A percentile compares a stretch with the other conserved stretches of the same genome.
Conservation (phyloP, 2,797 vertebrate genomes). For the Argya squamiceps region DNA sequence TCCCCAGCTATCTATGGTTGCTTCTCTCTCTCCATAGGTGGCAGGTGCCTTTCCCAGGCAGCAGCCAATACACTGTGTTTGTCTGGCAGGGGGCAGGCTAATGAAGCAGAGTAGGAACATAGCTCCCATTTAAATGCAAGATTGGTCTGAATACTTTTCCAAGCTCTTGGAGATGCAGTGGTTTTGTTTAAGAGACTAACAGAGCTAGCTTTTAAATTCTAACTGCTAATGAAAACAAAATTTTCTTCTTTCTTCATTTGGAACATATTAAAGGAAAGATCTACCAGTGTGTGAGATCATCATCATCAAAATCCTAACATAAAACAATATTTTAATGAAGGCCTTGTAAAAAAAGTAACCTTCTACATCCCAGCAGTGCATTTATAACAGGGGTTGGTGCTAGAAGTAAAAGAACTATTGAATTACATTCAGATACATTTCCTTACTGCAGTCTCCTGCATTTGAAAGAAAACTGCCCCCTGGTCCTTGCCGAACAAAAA, state of each 20-base stretch:
- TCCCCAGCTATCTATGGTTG: neutral
- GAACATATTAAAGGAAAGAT: neutral
- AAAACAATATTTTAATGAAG: neutral
- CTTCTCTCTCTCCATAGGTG: neutral
- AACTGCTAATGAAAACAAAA: neutral
- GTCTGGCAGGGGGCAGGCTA: neutral
- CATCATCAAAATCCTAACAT: neutral
- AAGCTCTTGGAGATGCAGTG: neutral
- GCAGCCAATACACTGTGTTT: neutral
- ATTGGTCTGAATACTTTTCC: neutral
- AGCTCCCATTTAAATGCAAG: neutral
- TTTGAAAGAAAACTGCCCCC: neutral
- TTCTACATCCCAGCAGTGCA: neutral
- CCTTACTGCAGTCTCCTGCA: neutral
- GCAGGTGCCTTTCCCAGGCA: neutral
- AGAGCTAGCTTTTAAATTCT: neutral
- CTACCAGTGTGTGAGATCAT: neutral
- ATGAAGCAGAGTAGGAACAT: neutral
- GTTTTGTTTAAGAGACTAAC: neutral
- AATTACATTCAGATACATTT: neutral
- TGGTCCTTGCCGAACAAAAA: neutral
- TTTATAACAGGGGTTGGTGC: neutral
- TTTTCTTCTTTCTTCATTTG: neutral
- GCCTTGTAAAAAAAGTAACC: neutral
- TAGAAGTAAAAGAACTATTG: neutral